These are phyloP conservation scores for Simalia tracyae DNA, from an alignment of 2,797 vertebrate genomes.

Conservation along the genomic window DNA sequence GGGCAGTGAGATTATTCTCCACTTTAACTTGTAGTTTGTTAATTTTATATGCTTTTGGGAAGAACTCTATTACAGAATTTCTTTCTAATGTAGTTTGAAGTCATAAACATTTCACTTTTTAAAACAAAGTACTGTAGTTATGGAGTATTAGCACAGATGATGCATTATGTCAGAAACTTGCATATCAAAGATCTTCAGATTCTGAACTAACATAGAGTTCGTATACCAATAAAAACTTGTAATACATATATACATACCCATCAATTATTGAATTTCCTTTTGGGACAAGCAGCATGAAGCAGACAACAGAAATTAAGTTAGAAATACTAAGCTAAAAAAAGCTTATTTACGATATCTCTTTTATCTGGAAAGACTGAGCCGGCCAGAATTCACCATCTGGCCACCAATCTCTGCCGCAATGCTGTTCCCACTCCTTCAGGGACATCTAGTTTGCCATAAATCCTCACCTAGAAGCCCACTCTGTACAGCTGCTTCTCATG, in stretches of 20 bases:
- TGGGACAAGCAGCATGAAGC: not conserved
- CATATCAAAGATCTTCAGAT: not conserved
- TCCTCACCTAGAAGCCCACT: not conserved
- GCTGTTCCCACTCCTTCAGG: not conserved
- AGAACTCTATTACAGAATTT: not conserved
- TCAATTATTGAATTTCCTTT: not conserved
- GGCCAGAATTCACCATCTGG: not conserved
- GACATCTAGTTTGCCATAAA: not conserved
- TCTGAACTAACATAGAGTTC: not conserved
- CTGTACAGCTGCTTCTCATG: not conserved
- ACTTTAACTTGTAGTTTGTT: conserved; percentile 12
- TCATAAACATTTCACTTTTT: not conserved
- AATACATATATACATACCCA: not conserved
- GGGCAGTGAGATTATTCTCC: not conserved
- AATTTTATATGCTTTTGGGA: not conserved
- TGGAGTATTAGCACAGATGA: not conserved
- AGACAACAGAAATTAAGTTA: not conserved
- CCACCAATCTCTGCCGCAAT: not conserved
- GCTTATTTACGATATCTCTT: not conserved
- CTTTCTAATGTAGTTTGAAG: not conserved
- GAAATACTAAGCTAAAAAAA: not conserved
- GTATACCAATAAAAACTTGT: not conserved
- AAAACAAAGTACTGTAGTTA: not conserved
- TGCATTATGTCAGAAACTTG: not conserved
- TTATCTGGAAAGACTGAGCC: not conserved